These are phyloP conservation scores for Eudyptes chrysolophus DNA, from an alignment of 2,113 vertebrate species.

Conservation along the genomic window DNA sequence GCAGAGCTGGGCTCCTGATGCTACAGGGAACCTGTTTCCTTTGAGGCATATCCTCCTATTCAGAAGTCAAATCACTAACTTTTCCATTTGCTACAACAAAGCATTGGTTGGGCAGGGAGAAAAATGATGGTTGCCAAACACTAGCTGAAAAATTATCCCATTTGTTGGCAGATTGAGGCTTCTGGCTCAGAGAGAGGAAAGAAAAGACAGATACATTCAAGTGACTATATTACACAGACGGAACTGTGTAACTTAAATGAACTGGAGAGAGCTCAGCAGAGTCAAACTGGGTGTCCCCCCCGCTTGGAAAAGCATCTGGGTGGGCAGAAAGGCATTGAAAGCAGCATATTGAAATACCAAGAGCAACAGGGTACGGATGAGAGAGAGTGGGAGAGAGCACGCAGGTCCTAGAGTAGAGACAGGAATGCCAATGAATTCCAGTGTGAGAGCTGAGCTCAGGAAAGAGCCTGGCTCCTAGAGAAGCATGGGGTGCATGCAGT, in stretches of 20 bases:
- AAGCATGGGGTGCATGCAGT: not conserved
- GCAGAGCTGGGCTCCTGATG: constrained; percentile 12
- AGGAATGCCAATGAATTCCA: not conserved
- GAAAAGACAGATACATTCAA: constrained; percentile 62
- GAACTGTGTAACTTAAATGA: constrained; percentile 62
- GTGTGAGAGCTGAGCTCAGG: not conserved
- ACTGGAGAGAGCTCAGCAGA: constrained; percentile 40
- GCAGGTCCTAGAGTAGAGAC: not conserved
- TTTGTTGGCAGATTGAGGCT: constrained; percentile 55
- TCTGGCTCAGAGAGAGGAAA: constrained; percentile 54
- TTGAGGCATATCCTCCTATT: constrained; percentile 48
- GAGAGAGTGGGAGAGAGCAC: not conserved
- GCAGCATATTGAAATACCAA: not conserved
- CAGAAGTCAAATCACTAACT: constrained; percentile 46
- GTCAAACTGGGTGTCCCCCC: not conserved
- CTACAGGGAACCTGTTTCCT: constrained; percentile 45
- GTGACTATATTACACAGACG: constrained; percentile 46
- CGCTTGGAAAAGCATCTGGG: constrained; percentile 14
- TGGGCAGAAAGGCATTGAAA: constrained; percentile 30
- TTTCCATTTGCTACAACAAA: constrained; percentile 63
- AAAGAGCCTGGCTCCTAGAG: not conserved
- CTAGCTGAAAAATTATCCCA: constrained; percentile 62
- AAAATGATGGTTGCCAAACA: constrained; percentile 51
- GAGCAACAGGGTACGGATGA: constrained; percentile 8
- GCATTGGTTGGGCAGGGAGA: constrained; percentile 32